A percentile compares a stretch with the other conserved stretches of the same genome.
Conservation (phyloP, 2,113 vertebrate genomes). For the Microtus montanus region DNA sequence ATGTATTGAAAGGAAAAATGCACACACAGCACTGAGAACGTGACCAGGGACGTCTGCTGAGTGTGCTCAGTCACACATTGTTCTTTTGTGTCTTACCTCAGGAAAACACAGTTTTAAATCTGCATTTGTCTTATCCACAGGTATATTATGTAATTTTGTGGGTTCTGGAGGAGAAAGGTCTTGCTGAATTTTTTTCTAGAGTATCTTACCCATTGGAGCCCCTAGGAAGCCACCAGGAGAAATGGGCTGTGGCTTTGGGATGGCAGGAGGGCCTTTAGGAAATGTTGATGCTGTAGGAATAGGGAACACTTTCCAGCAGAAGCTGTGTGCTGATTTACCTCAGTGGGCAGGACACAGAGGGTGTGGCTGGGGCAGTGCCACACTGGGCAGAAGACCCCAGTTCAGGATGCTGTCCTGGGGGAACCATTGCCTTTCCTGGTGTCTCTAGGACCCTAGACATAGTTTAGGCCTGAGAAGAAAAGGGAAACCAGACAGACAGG, state of each 20-base stretch:
- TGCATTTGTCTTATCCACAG: conserved; percentile 3
- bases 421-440: neutral
- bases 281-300: neutral
- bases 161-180: neutral
- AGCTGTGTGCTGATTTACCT: neutral
- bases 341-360: neutral
- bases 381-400: neutral
- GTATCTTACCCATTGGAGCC: neutral
- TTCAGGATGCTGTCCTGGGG: neutral
- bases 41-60: neutral
- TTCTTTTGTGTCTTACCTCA: conserved; percentile 9
- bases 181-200: neutral
- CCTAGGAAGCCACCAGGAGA: neutral
- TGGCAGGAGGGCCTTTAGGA: neutral
- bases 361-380: neutral
- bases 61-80: neutral
- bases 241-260: neutral
- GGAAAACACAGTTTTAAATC: neutral
- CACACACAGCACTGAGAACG: neutral
- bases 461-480: neutral
- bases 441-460: neutral
- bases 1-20: neutral
- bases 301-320: neutral
- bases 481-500: neutral
- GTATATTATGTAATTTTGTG: neutral